Evolutionary conservation across 2,797 vertebrate species (phyloP).

Genomic region (Cryptoprocta ferox): DNA sequence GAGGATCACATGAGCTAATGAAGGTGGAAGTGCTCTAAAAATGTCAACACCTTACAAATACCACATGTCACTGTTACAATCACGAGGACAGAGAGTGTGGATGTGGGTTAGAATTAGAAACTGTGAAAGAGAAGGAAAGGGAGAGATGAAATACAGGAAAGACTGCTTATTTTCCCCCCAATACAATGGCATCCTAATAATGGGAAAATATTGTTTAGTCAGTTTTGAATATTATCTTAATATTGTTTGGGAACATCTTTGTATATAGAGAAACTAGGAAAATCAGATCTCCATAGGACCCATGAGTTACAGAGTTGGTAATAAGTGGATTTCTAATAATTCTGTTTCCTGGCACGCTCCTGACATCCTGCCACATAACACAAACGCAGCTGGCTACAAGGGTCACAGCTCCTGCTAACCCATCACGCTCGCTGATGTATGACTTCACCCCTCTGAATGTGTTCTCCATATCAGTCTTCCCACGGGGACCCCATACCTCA

Average conservation of each 20-base stretch:
- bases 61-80: not conserved
- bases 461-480: constrained; percentile 56
- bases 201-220: not conserved
- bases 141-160: not conserved
- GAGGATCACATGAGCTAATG: not conserved
- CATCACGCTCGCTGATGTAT: constrained; percentile 49
- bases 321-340: not conserved
- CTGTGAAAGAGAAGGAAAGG: not conserved
- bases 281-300: not conserved
- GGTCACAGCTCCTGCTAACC: not conserved
- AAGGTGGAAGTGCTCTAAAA: not conserved
- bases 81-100: not conserved
- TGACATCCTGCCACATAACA: not conserved
- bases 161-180: not conserved
- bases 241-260: not conserved
- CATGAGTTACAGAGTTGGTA: not conserved
- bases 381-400: constrained; percentile 22
- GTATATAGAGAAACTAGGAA: not conserved
- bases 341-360: constrained; percentile 24
- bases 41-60: not conserved
- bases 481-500: not conserved
- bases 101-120: constrained; percentile 43
- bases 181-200: not conserved
- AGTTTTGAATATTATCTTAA: not conserved
- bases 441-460: not conserved